Evolutionary conservation across 2,797 vertebrate species (phyloP).

Genomic region (Lithobates pipiens): DNA sequence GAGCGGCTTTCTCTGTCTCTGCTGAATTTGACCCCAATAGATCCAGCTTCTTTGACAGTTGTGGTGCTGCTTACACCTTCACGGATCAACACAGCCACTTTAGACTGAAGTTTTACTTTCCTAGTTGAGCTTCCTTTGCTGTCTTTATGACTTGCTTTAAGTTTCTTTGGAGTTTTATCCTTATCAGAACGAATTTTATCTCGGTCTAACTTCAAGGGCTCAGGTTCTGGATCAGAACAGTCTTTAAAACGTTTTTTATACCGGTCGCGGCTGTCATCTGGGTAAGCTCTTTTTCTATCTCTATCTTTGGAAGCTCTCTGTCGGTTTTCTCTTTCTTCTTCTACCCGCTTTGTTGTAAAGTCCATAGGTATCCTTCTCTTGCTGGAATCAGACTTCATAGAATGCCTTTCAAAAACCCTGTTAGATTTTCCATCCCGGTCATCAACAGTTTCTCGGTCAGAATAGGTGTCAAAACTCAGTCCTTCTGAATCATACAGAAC

Average conservation of each 20-base stretch:
- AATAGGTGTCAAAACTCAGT: constrained; percentile 71
- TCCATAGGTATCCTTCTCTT: constrained; percentile 23
- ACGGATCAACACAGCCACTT: constrained; percentile 90
- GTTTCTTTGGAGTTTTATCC: constrained; percentile 74
- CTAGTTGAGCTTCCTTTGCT: constrained; percentile 73
- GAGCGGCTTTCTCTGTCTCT: constrained; percentile 92
- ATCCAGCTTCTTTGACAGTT: constrained; percentile 81
- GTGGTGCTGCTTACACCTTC: constrained; percentile 92
- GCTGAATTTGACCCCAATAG: constrained; percentile 92
- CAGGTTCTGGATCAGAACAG: constrained; percentile 52
- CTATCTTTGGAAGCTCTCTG: constrained; percentile 55
- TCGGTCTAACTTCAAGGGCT: constrained; percentile 64
- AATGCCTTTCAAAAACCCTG: constrained; percentile 44
- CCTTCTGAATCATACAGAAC: constrained; percentile 76
- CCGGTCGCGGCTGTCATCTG: constrained; percentile 62
- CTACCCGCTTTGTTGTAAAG: constrained; percentile 56
- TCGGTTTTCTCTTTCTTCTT: constrained; percentile 46
- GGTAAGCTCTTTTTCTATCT: constrained; percentile 67
- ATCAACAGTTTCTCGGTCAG: constrained; percentile 64
- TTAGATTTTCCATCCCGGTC: constrained; percentile 52
- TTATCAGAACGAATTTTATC: constrained; percentile 73
- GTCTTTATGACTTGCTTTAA: constrained; percentile 65
- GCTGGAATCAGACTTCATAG: constrained; percentile 51
- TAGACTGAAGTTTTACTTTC: constrained; percentile 92
- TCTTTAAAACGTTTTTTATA: constrained; percentile 66